These are phyloP conservation scores for Lacerta bilineata DNA, from an alignment of 2,797 vertebrate genomes.

Conservation along the genomic window DNA sequence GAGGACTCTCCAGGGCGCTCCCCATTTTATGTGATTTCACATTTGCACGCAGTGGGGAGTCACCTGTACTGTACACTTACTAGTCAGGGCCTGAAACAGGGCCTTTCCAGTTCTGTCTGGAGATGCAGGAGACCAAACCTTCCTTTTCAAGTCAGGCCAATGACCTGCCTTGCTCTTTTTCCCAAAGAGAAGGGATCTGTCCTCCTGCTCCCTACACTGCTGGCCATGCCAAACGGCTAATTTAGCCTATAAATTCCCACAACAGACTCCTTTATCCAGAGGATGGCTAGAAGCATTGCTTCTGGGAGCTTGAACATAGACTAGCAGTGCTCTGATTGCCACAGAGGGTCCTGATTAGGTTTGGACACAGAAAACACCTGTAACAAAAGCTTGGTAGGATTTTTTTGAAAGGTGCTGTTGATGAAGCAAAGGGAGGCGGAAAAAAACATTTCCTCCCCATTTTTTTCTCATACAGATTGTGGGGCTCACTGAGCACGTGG, in stretches of 20 bases:
- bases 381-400: too few species aligned
- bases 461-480: conserved; percentile 85
- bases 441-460: background rate
- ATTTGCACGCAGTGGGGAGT: too few species aligned
- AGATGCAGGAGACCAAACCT: too few species aligned
- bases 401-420: background rate
- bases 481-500: conserved; percentile 89
- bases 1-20: too few species aligned
- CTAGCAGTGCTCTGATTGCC: too few species aligned
- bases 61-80: background rate
- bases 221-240: background rate
- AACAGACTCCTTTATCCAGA: background rate
- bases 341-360: too few species aligned
- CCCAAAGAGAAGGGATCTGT: background rate
- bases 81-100: too few species aligned
- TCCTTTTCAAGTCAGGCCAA: too few species aligned
- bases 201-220: background rate
- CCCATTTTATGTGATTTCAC: too few species aligned
- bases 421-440: too few species aligned
- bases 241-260: background rate
- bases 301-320: background rate
- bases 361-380: background rate
- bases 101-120: too few species aligned
- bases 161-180: background rate
- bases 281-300: background rate